These are phyloP conservation scores for Notocelia uddmanniana DNA, from an alignment of 2,888 invertebrate species.

Conservation along the genomic window DNA sequence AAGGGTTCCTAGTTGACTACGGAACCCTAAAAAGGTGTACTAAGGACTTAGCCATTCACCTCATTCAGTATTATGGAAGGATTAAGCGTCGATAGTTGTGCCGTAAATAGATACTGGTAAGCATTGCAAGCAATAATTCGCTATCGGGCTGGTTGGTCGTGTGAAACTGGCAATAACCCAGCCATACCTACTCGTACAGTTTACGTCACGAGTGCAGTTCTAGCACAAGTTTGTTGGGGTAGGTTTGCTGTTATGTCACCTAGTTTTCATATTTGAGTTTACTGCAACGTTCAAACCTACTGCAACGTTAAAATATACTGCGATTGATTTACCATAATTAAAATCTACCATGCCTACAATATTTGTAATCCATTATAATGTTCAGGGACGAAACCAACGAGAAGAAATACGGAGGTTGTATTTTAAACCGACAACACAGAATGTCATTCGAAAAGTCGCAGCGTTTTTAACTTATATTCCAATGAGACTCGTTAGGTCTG, in stretches of 20 bases:
- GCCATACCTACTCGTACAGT: conserved; percentile 10
- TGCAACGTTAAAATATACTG: not conserved
- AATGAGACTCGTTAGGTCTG: not conserved
- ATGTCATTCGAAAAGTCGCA: too few species aligned
- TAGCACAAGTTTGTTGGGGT: conserved; percentile 31
- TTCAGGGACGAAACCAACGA: too few species aligned
- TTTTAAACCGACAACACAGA: not conserved
- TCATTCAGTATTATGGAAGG: conserved; percentile 58
- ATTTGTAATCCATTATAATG: too few species aligned
- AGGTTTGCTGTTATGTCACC: conserved; percentile 27
- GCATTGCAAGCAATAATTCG: conserved; percentile 28
- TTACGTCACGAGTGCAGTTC: conserved; percentile 36
- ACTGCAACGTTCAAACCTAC: not conserved
- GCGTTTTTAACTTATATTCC: not conserved
- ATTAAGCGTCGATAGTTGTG: conserved; percentile 57
- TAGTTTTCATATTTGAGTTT: conserved; percentile 14
- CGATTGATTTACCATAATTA: not conserved
- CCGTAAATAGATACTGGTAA: conserved; percentile 42
- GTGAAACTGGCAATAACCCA: conserved; percentile 22
- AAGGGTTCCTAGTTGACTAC: too few species aligned
- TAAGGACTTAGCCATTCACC: conserved; percentile 54
- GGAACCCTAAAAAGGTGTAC: not conserved
- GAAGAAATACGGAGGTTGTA: not conserved
- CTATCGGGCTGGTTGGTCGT: conserved; percentile 25
- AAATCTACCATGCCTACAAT: too few species aligned